Evolutionary conservation across 64 coral and sea anemone genomes (phyloP).

Genomic region (Montipora capricornis): DNA sequence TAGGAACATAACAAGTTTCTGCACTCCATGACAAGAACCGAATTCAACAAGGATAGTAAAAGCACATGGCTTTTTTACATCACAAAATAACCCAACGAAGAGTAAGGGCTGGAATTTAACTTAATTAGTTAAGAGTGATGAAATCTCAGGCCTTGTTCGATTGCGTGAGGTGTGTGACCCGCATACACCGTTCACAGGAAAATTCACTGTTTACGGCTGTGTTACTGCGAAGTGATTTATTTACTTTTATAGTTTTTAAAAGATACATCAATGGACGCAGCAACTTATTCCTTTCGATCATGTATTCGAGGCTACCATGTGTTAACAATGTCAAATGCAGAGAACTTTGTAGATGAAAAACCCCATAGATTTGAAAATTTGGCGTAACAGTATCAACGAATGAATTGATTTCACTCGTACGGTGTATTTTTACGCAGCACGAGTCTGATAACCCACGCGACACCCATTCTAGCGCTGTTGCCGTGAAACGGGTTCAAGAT

Average conservation of each 20-base stretch:
- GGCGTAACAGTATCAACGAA: constrained; percentile 42
- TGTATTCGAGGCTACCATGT: constrained; percentile 57
- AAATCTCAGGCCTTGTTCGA: too few relatives aligned
- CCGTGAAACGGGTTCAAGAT: too few relatives aligned
- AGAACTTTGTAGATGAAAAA: not conserved
- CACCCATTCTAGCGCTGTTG: too few relatives aligned
- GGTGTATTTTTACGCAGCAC: constrained; percentile 20
- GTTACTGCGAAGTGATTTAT: not conserved
- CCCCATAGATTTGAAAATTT: constrained; percentile 11
- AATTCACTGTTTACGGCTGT: constrained; percentile 48
- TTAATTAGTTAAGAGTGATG: too few relatives aligned
- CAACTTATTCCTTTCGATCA: constrained; percentile 34
- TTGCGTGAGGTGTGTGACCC: constrained; percentile 2
- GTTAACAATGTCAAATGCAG: not conserved
- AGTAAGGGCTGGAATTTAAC: too few relatives aligned
- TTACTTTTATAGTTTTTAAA: not conserved
- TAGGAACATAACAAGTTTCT: too few relatives aligned
- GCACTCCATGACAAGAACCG: too few relatives aligned
- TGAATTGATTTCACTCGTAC: constrained; percentile 23
- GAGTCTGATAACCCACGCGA: too few relatives aligned
- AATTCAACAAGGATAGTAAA: too few relatives aligned
- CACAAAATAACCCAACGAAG: too few relatives aligned
- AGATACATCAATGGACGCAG: not conserved
- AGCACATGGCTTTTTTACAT: too few relatives aligned
- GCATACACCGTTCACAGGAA: constrained; percentile 56